Base-by-base conservation (phyloP, 2,797 vertebrate genomes). In the Etheostoma nigrum region DNA sequence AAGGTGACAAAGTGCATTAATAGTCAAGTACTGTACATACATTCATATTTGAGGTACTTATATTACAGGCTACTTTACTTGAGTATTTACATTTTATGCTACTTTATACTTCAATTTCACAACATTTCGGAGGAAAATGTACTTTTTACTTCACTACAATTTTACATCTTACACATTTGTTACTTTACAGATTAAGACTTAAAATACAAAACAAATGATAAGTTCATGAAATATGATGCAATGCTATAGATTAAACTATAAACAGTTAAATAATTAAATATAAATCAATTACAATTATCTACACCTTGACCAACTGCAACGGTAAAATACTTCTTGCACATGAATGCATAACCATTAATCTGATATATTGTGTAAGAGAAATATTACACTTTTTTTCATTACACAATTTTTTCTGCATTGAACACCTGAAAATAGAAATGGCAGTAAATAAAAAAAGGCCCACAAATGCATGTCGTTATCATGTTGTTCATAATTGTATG, bases 211-310 rank as follows among this genome's bases (percentile, higher is more conserved):
- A 25, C 18, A 65, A 63, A 40, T n/a, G 1, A 27, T 51, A 4
- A 53, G 9, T 52, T 54, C 4, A 40, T 55, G 14, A 72, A 64
- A 64, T 55, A 63, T 45, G 40, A 27, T 60, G 45, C 19, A 12
- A 6, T 40, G 18, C 19, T 15, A 40, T 11, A 12, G 36, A 14
- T 11, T 21, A 12, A 49, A 7, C 13, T 21, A 68, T 40, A 11
- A 40, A 40, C 10, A 40, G 36, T 40, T 33, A 33, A 33, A 33
- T 33, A 33, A 8, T 33, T 33, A 33, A 33, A 7, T 33, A 8
- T 16, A 11, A 19, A 58, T 40, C 21, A 21, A 19, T 25, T 13
- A 5, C 36, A 57, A 55, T 6, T 15, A 23, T 10, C 48, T 44
- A 14, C 14, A 54, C 25, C 14, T 47, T 8, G 0, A 33, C 30